Evolutionary conservation across 1,140 invertebrate genomes (phyloP).

Genomic region (Cheumatopsyche charites): DNA sequence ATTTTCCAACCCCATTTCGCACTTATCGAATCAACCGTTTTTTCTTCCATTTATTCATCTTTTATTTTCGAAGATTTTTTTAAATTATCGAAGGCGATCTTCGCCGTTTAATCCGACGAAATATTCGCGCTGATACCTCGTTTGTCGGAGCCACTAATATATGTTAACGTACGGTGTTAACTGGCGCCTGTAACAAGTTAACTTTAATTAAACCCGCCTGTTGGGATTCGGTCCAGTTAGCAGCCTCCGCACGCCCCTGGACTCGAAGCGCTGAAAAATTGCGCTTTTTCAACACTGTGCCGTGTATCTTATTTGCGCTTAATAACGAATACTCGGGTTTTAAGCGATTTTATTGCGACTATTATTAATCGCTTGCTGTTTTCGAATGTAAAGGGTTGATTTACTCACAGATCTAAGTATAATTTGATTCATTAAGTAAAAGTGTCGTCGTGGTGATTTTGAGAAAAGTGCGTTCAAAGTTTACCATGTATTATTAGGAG

Average conservation of each 20-base stretch:
- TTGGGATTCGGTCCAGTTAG: slow-evolving; percentile 31
- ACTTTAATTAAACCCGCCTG: slow-evolving; percentile 39
- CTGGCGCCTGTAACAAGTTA: slow-evolving; percentile 31
- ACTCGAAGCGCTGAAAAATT: too few species aligned
- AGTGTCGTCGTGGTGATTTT: too few species aligned
- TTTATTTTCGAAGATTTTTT: slow-evolving; percentile 3
- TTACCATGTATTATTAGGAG: too few species aligned
- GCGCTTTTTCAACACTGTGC: too few species aligned
- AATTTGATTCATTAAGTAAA: too few species aligned
- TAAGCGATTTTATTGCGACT: too few species aligned
- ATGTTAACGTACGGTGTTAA: slow-evolving; percentile 35
- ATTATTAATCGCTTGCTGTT: too few species aligned
- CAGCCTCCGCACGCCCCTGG: not conserved
- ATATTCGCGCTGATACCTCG: slow-evolving; percentile 27
- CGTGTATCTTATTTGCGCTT: too few species aligned
- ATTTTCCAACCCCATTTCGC: not conserved
- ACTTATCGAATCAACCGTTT: slow-evolving; percentile 11
- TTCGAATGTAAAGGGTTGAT: too few species aligned
- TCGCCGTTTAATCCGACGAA: slow-evolving; percentile 14
- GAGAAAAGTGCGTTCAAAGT: too few species aligned
- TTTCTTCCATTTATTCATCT: not conserved
- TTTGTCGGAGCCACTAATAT: slow-evolving; percentile 30
- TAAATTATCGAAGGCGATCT: not conserved
- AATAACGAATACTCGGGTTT: too few species aligned
- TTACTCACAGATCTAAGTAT: too few species aligned